Evolutionary conservation across 2,888 invertebrate genomes (phyloP).

Genomic region (Metallyticus violacea): DNA sequence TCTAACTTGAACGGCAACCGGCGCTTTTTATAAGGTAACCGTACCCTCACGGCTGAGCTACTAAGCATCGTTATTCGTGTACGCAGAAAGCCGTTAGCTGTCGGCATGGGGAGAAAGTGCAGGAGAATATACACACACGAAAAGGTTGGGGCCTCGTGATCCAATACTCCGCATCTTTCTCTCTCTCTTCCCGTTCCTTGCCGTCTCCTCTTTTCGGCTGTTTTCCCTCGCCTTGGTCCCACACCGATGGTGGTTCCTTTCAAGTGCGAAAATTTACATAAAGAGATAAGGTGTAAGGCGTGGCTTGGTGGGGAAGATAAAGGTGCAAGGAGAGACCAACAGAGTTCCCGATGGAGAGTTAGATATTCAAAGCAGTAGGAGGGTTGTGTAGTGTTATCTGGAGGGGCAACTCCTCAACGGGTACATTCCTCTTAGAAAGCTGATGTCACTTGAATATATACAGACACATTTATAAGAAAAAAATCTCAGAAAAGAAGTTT

Average conservation of each 20-base stretch:
- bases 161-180: neutral
- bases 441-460: neutral
- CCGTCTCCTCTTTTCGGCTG: neutral
- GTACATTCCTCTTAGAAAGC: neutral
- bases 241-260: conserved; percentile 2
- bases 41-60: neutral
- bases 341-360: neutral
- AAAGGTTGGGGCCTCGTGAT: neutral
- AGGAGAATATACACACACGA: neutral
- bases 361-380: conserved; percentile 14
- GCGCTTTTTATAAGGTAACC: neutral
- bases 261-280: conserved; percentile 24
- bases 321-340: conserved; percentile 18
- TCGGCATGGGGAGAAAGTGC: neutral
- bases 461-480: neutral
- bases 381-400: neutral
- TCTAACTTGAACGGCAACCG: too few relatives aligned
- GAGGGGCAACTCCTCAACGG: neutral
- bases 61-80: neutral
- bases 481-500: neutral
- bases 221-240: neutral
- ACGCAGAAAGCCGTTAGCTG: neutral
- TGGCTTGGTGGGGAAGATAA: conserved; percentile 12
- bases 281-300: conserved; percentile 18
- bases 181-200: neutral